Base-by-base conservation (phyloP, 2,888 invertebrate species). In the Listrodromus nycthemerus region DNA sequence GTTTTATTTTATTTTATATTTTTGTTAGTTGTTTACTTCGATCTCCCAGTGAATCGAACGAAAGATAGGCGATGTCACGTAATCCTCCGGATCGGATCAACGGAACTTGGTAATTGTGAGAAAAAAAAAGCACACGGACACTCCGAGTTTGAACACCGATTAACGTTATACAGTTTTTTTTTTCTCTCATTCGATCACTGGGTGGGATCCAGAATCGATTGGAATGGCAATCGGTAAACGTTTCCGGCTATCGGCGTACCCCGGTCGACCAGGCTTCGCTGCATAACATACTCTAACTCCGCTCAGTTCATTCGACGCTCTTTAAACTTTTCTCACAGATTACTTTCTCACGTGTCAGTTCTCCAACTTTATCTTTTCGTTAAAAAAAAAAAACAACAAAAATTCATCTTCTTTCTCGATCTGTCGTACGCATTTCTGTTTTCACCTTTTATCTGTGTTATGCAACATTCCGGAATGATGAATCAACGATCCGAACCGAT, bases 131-230 rank as follows among this genome's bases (percentile, higher is more conserved):
- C 13, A 52, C 45, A 52, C 63, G n/a, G 24, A 74, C 73, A n/a
- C 61, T 63, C 61, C 79, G 69, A 27, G 58, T 66, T 50, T 24
- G 37, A 76, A 19, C 65, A 48, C 45, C 67, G 67, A 50, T 67
- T 30, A 16, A 61, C 30, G 61, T 30, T 61, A 27, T 61, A 61
- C 30, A 61, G 61, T 61, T 61, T 61, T 30, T 58, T 55, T 61
- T 30, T 61, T 61, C 19, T 52, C 19, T 52, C 50, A 61, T 80
- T 78, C 48, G 58, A 37, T 66, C 55, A 30, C 52, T n/a, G 76
- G 76, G 73, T 69, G 77, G 75, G 65, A 75, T 24, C 21, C 67
- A 67, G 71, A 61, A 80, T 73, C 77, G 83, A 83, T 80, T 69
- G 48, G 8, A 80, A 80, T 80, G 76, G 63, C 63, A 37, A 83